These are phyloP conservation scores for Ophiothrix spiculata DNA, from an alignment of 35 echinoderm and acorn worm species.

Conservation along the genomic window DNA sequence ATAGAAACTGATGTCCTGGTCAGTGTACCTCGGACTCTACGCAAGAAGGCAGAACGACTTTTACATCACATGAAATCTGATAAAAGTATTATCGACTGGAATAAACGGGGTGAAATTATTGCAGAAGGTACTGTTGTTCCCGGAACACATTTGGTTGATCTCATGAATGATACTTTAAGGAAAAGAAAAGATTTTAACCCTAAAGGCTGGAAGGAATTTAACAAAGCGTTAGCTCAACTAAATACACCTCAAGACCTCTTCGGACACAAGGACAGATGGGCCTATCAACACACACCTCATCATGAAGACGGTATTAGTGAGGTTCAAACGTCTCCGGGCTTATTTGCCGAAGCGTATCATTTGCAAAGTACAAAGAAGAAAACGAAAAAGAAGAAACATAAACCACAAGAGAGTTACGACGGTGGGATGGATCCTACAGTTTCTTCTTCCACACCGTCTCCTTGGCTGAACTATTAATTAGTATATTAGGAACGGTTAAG, in stretches of 20 bases:
- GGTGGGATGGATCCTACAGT: not conserved
- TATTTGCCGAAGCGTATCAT: slow-evolving; percentile 25
- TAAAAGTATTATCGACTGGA: not conserved
- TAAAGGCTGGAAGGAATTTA: slow-evolving; percentile 27
- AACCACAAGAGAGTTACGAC: not conserved
- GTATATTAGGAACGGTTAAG: no score
- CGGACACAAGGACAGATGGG: slow-evolving; percentile 20
- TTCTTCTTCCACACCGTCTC: no score
- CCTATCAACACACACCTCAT: not conserved
- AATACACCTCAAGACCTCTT: slow-evolving; percentile 24
- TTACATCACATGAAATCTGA: not conserved
- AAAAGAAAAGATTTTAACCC: slow-evolving; percentile 18
- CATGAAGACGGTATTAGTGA: not conserved
- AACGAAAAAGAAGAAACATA: not conserved
- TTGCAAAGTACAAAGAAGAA: not conserved
- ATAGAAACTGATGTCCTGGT: not conserved
- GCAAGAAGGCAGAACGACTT: not conserved
- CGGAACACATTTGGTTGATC: slow-evolving; percentile 5
- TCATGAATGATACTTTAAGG: slow-evolving; percentile 28
- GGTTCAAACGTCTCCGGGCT: not conserved
- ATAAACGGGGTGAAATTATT: slow-evolving; percentile 20
- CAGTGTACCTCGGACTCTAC: not conserved
- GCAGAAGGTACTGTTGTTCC: not conserved
- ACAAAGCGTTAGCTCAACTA: not conserved
- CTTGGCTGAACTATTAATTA: slow-evolving; percentile 39